Evolutionary conservation across 1,140 invertebrate genomes (phyloP).

Genomic region (Dolichoris vasculosae): DNA sequence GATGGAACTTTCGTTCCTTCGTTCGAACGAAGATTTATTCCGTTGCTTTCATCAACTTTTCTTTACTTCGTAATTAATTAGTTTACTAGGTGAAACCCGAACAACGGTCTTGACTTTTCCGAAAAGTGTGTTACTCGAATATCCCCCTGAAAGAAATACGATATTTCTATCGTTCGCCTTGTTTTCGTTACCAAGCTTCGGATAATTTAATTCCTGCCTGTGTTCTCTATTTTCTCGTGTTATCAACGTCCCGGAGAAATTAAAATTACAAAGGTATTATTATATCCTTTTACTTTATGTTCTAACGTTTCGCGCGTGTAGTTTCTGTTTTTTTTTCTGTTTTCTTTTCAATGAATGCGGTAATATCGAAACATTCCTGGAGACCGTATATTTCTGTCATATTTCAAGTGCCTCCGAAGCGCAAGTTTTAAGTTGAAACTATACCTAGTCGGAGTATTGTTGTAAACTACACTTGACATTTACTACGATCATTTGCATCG

Average conservation of each 20-base stretch:
- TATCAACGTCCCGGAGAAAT: too few relatives aligned
- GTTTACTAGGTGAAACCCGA: background rate
- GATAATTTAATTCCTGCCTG: background rate
- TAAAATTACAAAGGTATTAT: too few relatives aligned
- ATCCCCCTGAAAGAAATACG: background rate
- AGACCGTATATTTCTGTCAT: background rate
- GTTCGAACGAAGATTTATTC: slow-evolving; percentile 1
- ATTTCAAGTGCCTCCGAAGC: background rate
- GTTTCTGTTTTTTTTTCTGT: background rate
- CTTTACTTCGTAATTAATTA: background rate
- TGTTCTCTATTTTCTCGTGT: too few relatives aligned
- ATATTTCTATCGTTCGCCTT: background rate
- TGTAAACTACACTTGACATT: background rate
- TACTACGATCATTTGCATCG: background rate
- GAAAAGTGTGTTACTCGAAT: background rate
- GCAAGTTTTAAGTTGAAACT: background rate
- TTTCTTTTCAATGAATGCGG: background rate
- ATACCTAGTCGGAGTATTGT: background rate
- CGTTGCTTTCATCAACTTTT: background rate
- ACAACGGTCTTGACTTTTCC: background rate
- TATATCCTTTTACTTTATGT: background rate
- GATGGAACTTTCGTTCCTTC: background rate
- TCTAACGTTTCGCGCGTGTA: background rate
- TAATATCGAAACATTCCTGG: background rate
- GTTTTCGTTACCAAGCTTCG: background rate